Base-by-base conservation (phyloP, 2,113 vertebrate genomes). In the Geococcyx californianus region DNA sequence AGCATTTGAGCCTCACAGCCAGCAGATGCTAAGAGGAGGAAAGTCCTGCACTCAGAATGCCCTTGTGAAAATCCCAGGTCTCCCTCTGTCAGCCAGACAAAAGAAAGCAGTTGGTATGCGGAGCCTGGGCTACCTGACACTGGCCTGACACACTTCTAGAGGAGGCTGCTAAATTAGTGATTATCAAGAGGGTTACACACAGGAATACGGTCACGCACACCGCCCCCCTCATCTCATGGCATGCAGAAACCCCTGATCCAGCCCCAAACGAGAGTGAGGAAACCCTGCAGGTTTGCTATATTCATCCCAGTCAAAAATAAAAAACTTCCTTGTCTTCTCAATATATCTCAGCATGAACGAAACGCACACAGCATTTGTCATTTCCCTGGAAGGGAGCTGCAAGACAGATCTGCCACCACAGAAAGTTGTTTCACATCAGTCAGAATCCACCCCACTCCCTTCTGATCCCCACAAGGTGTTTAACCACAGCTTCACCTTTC, bases 131-230 rank as follows among this genome's bases (percentile, higher is more conserved):
- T 33, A 95, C 64, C 75, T 8, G 94, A 95, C 2, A 13, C 93
- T 8, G 1, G 55, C n/a, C 58, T 1, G 4, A 36, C 82, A 58
- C 47, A 31, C 25, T 55, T 47, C 26, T 33, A 25, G 78, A 70
- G 84, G 26, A 21, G 40, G 63, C 67, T 93, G 75, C 44, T 95
- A 45, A 96, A 96, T 95, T 95, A 96, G 59, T 93, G 89, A 95
- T 91, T 66, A n/a, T 16, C 36, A 23, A 25, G 33, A 36, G 68
- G 40, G 33, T 76, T 34, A 16, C 3, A 28, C 3, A 28, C 20
- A 47, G 47, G 31, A 52, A 72, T 11, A 20, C 1, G 13, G 74
- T 6, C 70, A 73, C 56, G 29, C 45, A 16, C 40, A 54, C 3
- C 21, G 2, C 59, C n/a, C 9, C 33, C 25, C 26, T 33, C 45